Conservation (phyloP, 2,888 invertebrate species). For the Eupithecia insigniata region DNA sequence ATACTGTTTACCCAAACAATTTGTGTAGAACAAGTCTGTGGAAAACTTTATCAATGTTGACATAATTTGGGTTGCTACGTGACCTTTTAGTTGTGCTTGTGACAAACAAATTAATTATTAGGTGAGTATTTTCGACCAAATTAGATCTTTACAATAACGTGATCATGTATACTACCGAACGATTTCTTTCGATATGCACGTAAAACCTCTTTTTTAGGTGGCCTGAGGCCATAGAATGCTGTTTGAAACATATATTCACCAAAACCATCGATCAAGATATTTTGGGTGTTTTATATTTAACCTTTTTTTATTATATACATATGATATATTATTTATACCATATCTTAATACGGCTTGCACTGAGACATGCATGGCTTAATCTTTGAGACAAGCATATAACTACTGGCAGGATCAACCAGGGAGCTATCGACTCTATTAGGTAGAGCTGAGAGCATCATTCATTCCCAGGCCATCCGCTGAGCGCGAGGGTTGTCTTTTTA, state of each 20-base stretch:
- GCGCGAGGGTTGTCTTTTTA: too few relatives aligned
- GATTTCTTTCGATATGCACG: background rate
- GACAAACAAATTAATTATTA: conserved; percentile 13
- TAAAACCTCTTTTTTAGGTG: background rate
- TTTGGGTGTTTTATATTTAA: background rate
- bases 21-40: conserved; percentile 12
- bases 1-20: conserved; percentile 22
- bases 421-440: too few relatives aligned
- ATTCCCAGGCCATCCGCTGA: too few relatives aligned
- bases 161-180: background rate
- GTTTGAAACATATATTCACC: background rate
- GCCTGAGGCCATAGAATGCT: background rate
- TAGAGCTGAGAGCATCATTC: too few relatives aligned
- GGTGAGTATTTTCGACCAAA: background rate
- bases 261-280: background rate
- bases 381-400: too few relatives aligned
- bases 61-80: conserved; percentile 20
- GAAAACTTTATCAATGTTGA: conserved; percentile 21
- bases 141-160: background rate
- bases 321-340: too few relatives aligned
- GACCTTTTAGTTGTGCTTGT: conserved; percentile 8
- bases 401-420: too few relatives aligned
- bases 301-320: too few relatives aligned
- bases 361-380: too few relatives aligned
- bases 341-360: too few relatives aligned